Conservation (phyloP, 1,140 invertebrate genomes). For the Penaeus chinensis region DNA sequence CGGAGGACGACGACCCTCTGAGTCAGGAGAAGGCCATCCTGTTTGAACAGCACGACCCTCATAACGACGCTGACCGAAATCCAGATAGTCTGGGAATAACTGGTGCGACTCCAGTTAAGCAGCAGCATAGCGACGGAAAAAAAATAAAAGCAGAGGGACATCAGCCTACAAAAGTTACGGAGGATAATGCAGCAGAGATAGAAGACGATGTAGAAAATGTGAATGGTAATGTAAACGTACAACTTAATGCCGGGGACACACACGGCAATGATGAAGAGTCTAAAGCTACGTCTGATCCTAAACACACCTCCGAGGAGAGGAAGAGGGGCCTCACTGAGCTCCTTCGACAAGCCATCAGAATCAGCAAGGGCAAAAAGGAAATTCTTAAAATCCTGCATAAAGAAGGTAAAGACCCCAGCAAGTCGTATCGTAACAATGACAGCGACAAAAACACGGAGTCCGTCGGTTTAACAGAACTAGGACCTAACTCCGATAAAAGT, state of each 20-base stretch:
- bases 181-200: slow-evolving; percentile 1
- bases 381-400: slow-evolving; percentile 46
- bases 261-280: background rate
- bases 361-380: slow-evolving; percentile 59
- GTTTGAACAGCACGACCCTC: background rate
- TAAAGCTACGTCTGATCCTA: background rate
- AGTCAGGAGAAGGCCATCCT: slow-evolving; percentile 30
- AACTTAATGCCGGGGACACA: background rate
- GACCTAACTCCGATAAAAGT: background rate
- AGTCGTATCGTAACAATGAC: background rate
- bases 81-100: background rate
- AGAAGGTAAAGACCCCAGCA: slow-evolving; percentile 15
- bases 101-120: slow-evolving; percentile 1
- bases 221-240: background rate
- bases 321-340: slow-evolving; percentile 45
- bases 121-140: background rate
- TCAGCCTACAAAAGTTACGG: background rate
- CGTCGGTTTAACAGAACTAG: background rate
- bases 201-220: too few species aligned
- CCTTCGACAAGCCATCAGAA: slow-evolving; percentile 44
- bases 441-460: background rate
- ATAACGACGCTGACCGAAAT: too few species aligned
- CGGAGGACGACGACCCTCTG: slow-evolving; percentile 43
- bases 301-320: slow-evolving; percentile 47
- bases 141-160: background rate